phyloP scores from a whole-genome alignment of 2,797 vertebrate species.

The Sciaenops ocellatus region DNA sequence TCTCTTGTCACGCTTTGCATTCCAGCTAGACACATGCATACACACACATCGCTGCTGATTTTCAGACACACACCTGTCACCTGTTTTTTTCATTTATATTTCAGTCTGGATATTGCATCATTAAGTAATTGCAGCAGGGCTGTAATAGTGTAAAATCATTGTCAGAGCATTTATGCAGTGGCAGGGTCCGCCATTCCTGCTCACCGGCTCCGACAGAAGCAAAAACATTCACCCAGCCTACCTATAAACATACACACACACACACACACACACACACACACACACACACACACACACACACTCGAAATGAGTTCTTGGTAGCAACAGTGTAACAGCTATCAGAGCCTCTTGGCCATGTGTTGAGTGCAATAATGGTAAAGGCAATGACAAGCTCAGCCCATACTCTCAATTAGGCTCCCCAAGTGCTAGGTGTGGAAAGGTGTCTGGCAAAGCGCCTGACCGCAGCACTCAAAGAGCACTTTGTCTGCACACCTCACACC shows the following conservation, averaged over 20 bases:
- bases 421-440: slow-evolving; percentile 84
- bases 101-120: slow-evolving; percentile 51
- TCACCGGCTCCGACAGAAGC: slow-evolving; percentile 64
- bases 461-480: slow-evolving; percentile 83
- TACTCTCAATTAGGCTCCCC: slow-evolving; percentile 76
- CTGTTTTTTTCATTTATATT: slow-evolving; percentile 62
- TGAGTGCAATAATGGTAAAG: slow-evolving; percentile 81
- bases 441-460: slow-evolving; percentile 81
- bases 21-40: not conserved
- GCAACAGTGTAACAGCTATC: slow-evolving; percentile 70
- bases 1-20: slow-evolving; percentile 19
- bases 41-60: slow-evolving; percentile 20
- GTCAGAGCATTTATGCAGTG: slow-evolving; percentile 58
- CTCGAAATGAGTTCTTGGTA: slow-evolving; percentile 55
- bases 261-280: slow-evolving; percentile 45
- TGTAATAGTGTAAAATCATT: slow-evolving; percentile 56
- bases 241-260: slow-evolving; percentile 56
- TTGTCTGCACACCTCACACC: slow-evolving; percentile 78
- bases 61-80: slow-evolving; percentile 62
- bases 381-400: slow-evolving; percentile 67
- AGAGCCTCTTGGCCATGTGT: slow-evolving; percentile 73
- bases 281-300: slow-evolving; percentile 45
- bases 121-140: slow-evolving; percentile 44
- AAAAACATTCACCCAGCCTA: slow-evolving; percentile 64
- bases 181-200: slow-evolving; percentile 37